These are phyloP conservation scores for Planococcus citri DNA, from an alignment of 1,140 invertebrate genomes.

Conservation along the genomic window DNA sequence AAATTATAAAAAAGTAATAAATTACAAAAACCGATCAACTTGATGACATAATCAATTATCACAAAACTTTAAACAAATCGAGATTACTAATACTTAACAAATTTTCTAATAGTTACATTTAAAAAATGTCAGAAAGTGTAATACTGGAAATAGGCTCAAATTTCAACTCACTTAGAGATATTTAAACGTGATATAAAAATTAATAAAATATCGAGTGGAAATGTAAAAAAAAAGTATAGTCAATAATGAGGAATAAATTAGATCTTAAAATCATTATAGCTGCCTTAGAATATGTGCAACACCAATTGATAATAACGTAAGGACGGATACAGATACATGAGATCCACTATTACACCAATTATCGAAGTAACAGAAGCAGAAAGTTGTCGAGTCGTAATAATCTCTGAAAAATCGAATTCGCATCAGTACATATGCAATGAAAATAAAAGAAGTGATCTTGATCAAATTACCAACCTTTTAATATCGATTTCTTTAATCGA, in stretches of 20 bases:
- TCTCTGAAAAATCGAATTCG: constrained; percentile 43
- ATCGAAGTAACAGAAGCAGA: constrained; percentile 85
- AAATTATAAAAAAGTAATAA: no score
- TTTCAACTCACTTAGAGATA: background rate
- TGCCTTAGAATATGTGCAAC: background rate
- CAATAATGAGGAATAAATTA: no score
- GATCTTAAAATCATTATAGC: no score
- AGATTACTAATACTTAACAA: background rate
- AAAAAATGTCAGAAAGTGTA: background rate
- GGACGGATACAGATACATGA: background rate
- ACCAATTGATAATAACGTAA: background rate
- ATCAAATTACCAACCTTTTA: constrained; percentile 44
- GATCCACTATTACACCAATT: constrained; percentile 59
- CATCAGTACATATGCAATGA: background rate
- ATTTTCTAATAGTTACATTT: background rate
- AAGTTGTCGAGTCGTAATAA: constrained; percentile 69
- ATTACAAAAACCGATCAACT: no score
- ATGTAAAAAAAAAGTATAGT: background rate
- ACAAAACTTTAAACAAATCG: no score
- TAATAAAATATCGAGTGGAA: background rate
- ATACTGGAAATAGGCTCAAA: no score
- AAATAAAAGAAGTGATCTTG: constrained; percentile 14
- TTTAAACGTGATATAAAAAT: background rate
- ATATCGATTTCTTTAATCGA: constrained; percentile 73
- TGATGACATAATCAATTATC: no score